A percentile compares a stretch with the other conserved stretches of the same genome.
Evolutionary conservation across 2,113 vertebrate species (phyloP).

Genomic region (Miniopterus natalensis): DNA sequence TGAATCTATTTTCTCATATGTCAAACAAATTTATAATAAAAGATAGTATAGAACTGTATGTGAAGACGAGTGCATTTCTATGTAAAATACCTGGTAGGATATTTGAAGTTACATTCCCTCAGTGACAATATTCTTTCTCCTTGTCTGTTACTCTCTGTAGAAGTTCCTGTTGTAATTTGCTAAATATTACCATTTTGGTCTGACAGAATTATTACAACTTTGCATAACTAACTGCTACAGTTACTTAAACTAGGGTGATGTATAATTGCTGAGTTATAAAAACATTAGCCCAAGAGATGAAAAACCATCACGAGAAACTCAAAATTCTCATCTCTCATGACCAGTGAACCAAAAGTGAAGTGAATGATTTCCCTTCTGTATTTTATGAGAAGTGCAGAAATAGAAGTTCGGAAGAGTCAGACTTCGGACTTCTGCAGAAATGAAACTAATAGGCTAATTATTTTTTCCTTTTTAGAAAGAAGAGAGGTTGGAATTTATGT

Average conservation of each 20-base stretch:
- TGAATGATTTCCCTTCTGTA: constrained; percentile 71
- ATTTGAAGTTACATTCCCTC: constrained; percentile 10
- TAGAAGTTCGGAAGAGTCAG: constrained; percentile 67
- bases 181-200: constrained; percentile 64
- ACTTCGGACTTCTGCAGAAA: constrained; percentile 58
- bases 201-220: constrained; percentile 71
- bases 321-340: constrained; percentile 55
- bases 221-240: constrained; percentile 8
- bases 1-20: neutral
- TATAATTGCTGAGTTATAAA: constrained; percentile 75
- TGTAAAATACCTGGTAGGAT: neutral
- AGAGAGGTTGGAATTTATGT: constrained; percentile 74
- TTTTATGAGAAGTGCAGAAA: constrained; percentile 74
- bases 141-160: constrained; percentile 22
- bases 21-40: constrained; percentile 17
- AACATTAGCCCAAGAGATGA: constrained; percentile 60
- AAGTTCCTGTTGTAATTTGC: constrained; percentile 42
- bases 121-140: neutral
- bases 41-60: neutral
- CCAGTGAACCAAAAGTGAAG: constrained; percentile 54
- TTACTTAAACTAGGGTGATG: constrained; percentile 62
- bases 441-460: constrained; percentile 68
- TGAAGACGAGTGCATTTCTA: neutral
- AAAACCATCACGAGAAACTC: constrained; percentile 60
- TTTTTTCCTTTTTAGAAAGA: constrained; percentile 58